Conservation (phyloP, 2,888 invertebrate genomes). For the Stenodera caucasica region DNA sequence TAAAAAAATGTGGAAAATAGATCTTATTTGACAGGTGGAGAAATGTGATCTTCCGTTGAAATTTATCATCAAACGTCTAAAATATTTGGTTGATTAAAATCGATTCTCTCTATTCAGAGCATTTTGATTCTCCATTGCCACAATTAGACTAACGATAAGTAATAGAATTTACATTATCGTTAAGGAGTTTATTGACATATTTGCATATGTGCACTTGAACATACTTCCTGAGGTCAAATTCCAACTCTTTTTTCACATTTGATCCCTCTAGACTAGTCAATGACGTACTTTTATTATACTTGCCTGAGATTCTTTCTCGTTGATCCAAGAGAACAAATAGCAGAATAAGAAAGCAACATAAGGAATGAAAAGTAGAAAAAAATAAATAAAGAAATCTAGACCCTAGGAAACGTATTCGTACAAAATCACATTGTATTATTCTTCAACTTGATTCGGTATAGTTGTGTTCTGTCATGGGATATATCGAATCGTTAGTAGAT, state of each 20-base stretch:
- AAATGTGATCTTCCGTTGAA: background rate
- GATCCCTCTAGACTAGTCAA: background rate
- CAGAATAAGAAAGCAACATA: background rate
- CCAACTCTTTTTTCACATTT: background rate
- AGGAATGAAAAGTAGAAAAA: background rate
- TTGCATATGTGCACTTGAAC: background rate
- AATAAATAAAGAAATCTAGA: slow-evolving; percentile 6
- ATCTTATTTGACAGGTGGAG: background rate
- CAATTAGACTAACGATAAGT: too few relatives aligned
- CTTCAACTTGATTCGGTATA: background rate
- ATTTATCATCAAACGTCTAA: background rate
- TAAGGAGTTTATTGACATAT: background rate
- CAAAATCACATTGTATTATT: slow-evolving; percentile 6
- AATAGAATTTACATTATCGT: background rate
- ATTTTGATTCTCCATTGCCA: too few relatives aligned
- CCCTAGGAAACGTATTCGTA: slow-evolving; percentile 1
- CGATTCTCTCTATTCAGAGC: too few relatives aligned
- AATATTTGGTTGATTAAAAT: background rate
- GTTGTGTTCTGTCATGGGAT: slow-evolving; percentile 6
- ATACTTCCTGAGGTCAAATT: background rate
- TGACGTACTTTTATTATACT: slow-evolving; percentile 8
- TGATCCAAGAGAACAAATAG: background rate
- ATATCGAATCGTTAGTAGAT: slow-evolving; percentile 10
- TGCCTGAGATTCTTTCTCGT: background rate
- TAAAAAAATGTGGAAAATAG: background rate